Base-by-base conservation (phyloP, 2,797 vertebrate species). In the Melanotaenia pygmaea region DNA sequence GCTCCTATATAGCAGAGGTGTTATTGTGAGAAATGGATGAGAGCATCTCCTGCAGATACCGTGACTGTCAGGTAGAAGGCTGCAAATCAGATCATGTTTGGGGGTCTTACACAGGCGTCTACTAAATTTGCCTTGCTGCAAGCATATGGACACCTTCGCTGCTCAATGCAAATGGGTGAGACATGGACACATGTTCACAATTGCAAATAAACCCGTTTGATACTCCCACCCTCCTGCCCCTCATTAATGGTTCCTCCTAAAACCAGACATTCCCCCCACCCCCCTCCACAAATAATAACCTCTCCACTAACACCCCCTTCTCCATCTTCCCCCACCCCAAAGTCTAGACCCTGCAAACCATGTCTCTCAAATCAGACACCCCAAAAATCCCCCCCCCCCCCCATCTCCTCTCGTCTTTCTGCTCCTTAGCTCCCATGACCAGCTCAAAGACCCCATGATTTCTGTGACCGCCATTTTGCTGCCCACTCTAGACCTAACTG, bases 161-260 rank as follows among this genome's bases (percentile, higher is more conserved):
- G 75, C 81, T 85, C 76, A 93, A 95, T 95, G 94, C 91, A 94
- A 95, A 95, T 93, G 74, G 45, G 13, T 45, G 61, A 88, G 85
- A 85, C 78, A 40, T 81, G 78, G 86, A 91, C 88, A 92, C 88
- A 91, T 88, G 83, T 88, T 88, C 79, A 71, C 83, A 89, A 86
- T 90, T 81, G 84, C 91, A 92, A 90, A 91, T 91, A 91, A 87
- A 86, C 84, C 73, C 24, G 63, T 35, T n/a, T 54, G 10, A 26
- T 26, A 43, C 35, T 32, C 24, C 60, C 30, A 53, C 80, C 68
- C 68, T 66, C 65, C 72, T 70, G 53, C 59, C 74, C 82, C 83
- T 91, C 86, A 91, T 93, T 93, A 92, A 92, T 92, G 83, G 89
- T 81, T 83, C 76, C 71, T 84, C 80, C 79, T 83, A 85, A 93